phyloP scores from a whole-genome alignment of 2,888 invertebrate species.

The Mimas tiliae region DNA sequence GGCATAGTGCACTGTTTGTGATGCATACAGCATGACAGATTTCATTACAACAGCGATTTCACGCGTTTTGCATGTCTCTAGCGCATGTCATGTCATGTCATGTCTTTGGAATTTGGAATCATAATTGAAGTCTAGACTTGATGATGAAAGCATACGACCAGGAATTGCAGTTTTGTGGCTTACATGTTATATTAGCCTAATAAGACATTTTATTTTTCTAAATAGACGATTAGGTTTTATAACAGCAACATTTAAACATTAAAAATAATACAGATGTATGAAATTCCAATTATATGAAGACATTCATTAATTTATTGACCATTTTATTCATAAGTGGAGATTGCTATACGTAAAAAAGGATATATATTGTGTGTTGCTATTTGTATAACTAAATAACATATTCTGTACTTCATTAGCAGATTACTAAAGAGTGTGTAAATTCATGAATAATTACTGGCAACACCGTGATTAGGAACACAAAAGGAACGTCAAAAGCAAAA shows the following conservation, averaged over 20 bases:
- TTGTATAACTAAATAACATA: neutral
- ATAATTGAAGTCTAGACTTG: too few relatives aligned
- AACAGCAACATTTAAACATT: too few relatives aligned
- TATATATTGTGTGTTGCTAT: neutral
- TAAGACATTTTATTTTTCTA: too few relatives aligned
- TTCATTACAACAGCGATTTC: neutral
- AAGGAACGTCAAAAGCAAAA: conserved; percentile 13
- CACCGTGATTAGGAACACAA: neutral
- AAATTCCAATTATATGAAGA: too few relatives aligned
- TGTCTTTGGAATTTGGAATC: too few relatives aligned
- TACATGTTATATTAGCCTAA: too few relatives aligned
- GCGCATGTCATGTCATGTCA: too few relatives aligned
- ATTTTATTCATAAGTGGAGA: too few relatives aligned
- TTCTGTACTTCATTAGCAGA: neutral
- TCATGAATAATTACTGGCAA: conserved; percentile 19
- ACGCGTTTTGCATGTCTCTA: neutral
- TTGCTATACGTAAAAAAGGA: neutral
- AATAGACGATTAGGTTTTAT: too few relatives aligned
- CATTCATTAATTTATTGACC: too few relatives aligned
- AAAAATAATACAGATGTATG: too few relatives aligned
- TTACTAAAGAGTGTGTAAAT: conserved; percentile 8
- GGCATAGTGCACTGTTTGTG: neutral
- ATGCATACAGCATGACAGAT: neutral
- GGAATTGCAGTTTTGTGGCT: neutral
- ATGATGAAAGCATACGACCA: neutral